Base-by-base conservation (phyloP, 2,888 invertebrate genomes). In the Parapristionchus giblindavisi region DNA sequence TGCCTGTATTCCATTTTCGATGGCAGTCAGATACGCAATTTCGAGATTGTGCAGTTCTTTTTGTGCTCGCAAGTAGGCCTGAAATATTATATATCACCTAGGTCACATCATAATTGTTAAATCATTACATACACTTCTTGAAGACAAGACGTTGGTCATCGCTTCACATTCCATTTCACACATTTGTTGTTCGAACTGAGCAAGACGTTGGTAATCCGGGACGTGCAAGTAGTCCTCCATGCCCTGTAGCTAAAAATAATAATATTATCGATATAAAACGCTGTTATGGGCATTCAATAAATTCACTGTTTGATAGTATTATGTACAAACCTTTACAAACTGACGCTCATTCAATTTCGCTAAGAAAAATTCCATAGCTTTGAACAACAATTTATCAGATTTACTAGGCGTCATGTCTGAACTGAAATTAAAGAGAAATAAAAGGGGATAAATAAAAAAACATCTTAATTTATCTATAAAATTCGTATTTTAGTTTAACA, bases 171-270 rank as follows among this genome's bases (percentile, higher is more conserved):
- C 70, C 38, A 52, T 27, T 14, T 54, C 21, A 24, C 32, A 43
- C 24, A 27, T 21, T 54, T 24, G 21, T 14, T 54, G 52, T 40
- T 70, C 70, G 54, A 70, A 32, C 17, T 54, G 36, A 8, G 54
- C 54, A 1, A 70, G 70, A 8, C 27, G 17, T 24, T 70, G 27
- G 43, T 70, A 70, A 36, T 52, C 36, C 1, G 70, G 54, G 6
- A 52, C 70, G 8, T 43, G 36, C 54, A 70, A 32, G 17, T 70
- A 52, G 48, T 66, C 66, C 51, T 66, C 66, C 66, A 66, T 66
- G 6, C 66, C 66, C n/a, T 51, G 34, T 48, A 66, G 48, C 66
- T 66, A n/a, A n/a, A 66, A n/a, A 1, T 32, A 17, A 11, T 3
- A 32, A 24, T 1, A 40, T 40, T 11, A 40, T 24, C 5, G 11